Conservation (phyloP, 1,140 invertebrate species). For the Lutraria rhynchaena region DNA sequence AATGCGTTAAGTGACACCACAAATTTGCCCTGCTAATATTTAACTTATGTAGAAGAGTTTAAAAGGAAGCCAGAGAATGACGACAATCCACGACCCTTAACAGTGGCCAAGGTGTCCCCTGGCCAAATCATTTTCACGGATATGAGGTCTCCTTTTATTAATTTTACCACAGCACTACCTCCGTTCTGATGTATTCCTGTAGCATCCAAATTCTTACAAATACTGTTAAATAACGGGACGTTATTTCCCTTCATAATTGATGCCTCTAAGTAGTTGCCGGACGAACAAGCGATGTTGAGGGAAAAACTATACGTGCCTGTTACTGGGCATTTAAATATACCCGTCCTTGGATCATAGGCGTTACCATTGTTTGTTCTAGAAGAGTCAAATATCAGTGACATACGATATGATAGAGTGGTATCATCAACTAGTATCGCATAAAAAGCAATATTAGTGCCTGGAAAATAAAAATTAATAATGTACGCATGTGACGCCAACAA, state of each 20-base stretch:
- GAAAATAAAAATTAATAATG: not conserved
- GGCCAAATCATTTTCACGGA: conserved; percentile 15
- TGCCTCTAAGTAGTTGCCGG: not conserved
- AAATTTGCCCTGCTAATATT: no score
- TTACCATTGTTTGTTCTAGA: conserved; percentile 47
- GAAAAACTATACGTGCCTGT: conserved; percentile 52
- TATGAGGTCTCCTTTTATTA: not conserved
- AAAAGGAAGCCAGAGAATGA: conserved; percentile 27
- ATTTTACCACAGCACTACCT: conserved; percentile 1
- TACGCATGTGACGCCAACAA: not conserved
- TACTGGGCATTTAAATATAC: conserved; percentile 33
- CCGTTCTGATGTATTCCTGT: conserved; percentile 10
- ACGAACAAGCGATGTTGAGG: conserved; percentile 6
- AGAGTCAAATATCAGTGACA: conserved; percentile 24
- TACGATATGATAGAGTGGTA: not conserved
- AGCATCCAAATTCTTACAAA: conserved; percentile 5
- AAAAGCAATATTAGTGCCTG: conserved; percentile 2
- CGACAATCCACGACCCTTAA: not conserved
- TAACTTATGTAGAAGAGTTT: no score
- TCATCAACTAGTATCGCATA: not conserved
- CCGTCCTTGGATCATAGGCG: conserved; percentile 33
- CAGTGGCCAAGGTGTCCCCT: not conserved
- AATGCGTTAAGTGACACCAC: no score
- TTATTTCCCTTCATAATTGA: not conserved
- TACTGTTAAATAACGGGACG: not conserved